phyloP scores from a whole-genome alignment of 2,113 vertebrate genomes.

The Albula goreensis region DNA sequence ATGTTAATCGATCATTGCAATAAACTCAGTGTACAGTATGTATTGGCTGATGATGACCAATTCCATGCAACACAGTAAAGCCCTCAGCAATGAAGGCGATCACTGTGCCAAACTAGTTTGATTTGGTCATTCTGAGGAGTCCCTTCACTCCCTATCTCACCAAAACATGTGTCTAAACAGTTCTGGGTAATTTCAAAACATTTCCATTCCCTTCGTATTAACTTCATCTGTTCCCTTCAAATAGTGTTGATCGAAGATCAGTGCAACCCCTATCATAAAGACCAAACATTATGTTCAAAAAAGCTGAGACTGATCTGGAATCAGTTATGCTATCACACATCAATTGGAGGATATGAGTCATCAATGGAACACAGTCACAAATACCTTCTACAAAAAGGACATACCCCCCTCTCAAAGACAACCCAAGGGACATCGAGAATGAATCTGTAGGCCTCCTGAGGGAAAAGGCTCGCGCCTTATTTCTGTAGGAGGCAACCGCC shows the following conservation, averaged over 20 bases:
- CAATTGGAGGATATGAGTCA: not conserved
- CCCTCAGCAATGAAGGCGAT: no score
- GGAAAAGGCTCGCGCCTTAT: slow-evolving; percentile 17
- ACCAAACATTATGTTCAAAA: not conserved
- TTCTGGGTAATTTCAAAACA: no score
- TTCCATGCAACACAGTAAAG: not conserved
- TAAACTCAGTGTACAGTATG: not conserved
- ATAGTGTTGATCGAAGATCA: no score
- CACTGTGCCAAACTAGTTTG: no score
- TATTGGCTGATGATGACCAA: no score
- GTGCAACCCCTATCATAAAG: no score
- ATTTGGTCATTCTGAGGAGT: no score
- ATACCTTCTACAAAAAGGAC: not conserved
- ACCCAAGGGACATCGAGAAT: not conserved
- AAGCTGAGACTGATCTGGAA: not conserved
- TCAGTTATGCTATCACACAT: not conserved
- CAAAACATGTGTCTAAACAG: no score
- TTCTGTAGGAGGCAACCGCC: not conserved
- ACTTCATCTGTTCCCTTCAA: no score
- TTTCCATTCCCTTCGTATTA: no score
- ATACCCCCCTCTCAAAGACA: not conserved
- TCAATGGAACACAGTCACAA: not conserved
- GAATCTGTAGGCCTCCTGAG: not conserved
- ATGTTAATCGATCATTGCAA: not conserved
- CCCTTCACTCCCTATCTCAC: no score